Evolutionary conservation across 2,113 vertebrate genomes (phyloP).

Genomic region (Andinoacara biseriatus): DNA sequence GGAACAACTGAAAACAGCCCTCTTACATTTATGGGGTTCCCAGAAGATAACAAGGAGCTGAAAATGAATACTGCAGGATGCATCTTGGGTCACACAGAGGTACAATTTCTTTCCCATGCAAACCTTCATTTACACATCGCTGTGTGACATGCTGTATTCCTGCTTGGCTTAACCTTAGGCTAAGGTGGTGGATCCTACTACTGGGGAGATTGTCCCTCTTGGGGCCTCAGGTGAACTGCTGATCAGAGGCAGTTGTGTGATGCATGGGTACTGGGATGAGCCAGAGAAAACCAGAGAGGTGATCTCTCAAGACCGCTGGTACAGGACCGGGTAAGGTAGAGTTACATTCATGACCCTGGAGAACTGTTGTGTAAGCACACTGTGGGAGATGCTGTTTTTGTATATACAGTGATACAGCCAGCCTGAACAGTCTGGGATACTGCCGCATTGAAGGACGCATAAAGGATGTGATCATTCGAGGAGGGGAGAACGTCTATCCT

Average conservation of each 20-base stretch:
- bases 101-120: slow-evolving; percentile 48
- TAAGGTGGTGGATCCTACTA: slow-evolving; percentile 83
- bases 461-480: slow-evolving; percentile 94
- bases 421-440: slow-evolving; percentile 87
- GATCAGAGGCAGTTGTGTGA: slow-evolving; percentile 91
- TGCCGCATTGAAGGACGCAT: slow-evolving; percentile 92
- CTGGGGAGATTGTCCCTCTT: slow-evolving; percentile 78
- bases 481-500: slow-evolving; percentile 96
- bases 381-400: background rate
- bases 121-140: background rate
- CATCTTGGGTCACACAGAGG: slow-evolving; percentile 89
- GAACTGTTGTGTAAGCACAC: background rate
- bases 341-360: background rate
- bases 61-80: slow-evolving; percentile 86
- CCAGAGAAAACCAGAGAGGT: slow-evolving; percentile 82
- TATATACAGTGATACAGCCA: slow-evolving; percentile 85
- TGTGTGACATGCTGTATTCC: background rate
- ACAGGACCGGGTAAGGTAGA: slow-evolving; percentile 90
- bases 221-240: slow-evolving; percentile 87
- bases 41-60: slow-evolving; percentile 76
- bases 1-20: slow-evolving; percentile 97
- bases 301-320: slow-evolving; percentile 86
- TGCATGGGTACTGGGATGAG: slow-evolving; percentile 92
- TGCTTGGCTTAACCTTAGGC: slow-evolving; percentile 78
- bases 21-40: slow-evolving; percentile 86